Evolutionary conservation across 2,888 invertebrate species (phyloP).

Genomic region (Oconnorella tubifera): DNA sequence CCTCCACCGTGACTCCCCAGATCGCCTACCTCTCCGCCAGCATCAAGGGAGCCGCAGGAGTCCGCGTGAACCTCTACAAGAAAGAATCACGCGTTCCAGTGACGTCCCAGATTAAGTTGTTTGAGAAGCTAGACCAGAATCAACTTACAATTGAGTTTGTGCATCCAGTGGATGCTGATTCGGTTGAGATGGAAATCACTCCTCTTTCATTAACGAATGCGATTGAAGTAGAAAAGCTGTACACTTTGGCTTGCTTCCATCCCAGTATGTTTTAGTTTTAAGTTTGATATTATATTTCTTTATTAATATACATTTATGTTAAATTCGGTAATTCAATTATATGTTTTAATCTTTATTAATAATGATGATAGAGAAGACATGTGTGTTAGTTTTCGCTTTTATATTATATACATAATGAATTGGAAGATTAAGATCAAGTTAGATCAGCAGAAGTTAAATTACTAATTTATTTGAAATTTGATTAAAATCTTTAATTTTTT

Average conservation of each 20-base stretch:
- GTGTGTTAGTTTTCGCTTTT: too few species aligned
- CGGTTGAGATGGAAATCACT: neutral
- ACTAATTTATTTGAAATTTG: too few species aligned
- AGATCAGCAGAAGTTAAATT: too few species aligned
- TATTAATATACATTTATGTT: too few species aligned
- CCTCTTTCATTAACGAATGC: neutral
- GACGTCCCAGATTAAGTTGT: neutral
- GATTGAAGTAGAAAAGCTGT: constrained; percentile 10
- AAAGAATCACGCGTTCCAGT: neutral
- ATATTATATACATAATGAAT: too few species aligned
- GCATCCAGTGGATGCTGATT: constrained; percentile 7
- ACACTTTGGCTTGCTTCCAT: constrained; percentile 4
- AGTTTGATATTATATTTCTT: too few species aligned
- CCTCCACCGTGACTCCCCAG: neutral
- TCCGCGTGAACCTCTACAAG: constrained; percentile 9
- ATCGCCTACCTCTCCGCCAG: constrained; percentile 8
- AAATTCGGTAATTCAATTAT: too few species aligned
- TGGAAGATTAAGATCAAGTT: too few species aligned
- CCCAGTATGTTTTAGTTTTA: constrained; percentile 16
- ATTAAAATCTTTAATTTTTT: too few species aligned
- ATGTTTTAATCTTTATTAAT: too few species aligned
- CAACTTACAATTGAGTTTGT: neutral
- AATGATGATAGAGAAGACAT: too few species aligned
- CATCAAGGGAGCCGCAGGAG: neutral
- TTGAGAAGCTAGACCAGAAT: too few species aligned